These are phyloP conservation scores for Eulemur rubriventer DNA, from an alignment of 2,797 vertebrate genomes.

Conservation along the genomic window DNA sequence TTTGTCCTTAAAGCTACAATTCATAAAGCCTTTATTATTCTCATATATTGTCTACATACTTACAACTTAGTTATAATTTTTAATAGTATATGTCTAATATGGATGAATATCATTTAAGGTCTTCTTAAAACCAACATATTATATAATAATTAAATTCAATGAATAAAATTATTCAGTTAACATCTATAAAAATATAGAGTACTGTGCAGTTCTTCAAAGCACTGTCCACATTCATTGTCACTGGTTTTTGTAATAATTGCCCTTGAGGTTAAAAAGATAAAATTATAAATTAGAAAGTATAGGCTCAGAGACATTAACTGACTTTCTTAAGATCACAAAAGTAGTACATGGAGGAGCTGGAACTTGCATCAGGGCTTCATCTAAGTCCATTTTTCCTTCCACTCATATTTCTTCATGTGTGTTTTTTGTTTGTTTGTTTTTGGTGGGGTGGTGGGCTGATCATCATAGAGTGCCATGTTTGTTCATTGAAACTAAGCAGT, in stretches of 20 bases:
- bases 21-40: neutral
- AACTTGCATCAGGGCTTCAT: neutral
- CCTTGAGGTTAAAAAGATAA: neutral
- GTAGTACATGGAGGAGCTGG: neutral
- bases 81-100: neutral
- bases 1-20: slow-evolving; percentile 7
- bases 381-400: neutral
- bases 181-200: neutral
- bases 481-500: neutral
- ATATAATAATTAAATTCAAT: neutral
- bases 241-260: neutral
- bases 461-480: neutral
- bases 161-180: neutral
- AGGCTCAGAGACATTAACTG: neutral
- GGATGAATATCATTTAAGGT: neutral
- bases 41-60: neutral
- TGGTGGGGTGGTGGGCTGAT: neutral
- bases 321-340: neutral
- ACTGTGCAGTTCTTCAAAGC: neutral
- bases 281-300: neutral
- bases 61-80: neutral
- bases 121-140: neutral
- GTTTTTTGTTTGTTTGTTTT: neutral
- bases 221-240: neutral
- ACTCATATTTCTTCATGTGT: neutral